Evolutionary conservation across 2,888 invertebrate species (phyloP).

Genomic region (Embidobia sp.): DNA sequence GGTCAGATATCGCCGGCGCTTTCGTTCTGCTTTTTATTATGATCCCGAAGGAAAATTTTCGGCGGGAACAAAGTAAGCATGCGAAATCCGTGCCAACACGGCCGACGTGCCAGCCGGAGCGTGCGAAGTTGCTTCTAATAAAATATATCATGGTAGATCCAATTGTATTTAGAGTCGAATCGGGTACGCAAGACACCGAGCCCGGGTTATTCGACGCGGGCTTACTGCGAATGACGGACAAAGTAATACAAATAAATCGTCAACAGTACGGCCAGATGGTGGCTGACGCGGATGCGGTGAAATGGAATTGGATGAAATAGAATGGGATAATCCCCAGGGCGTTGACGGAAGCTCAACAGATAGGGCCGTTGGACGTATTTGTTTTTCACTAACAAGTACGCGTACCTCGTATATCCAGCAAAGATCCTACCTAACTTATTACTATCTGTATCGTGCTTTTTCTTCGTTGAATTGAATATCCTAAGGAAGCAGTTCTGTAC

Average conservation of each 20-base stretch:
- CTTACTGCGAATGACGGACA: constrained; percentile 68
- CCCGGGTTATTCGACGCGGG: constrained; percentile 58
- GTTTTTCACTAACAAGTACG: constrained; percentile 75
- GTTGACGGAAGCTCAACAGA: constrained; percentile 70
- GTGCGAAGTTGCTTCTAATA: constrained; percentile 52
- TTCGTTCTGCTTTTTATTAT: constrained; percentile 32
- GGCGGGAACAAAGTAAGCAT: constrained; percentile 25
- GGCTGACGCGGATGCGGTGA: constrained; percentile 71
- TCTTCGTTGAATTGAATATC: constrained; percentile 48
- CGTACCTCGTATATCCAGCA: constrained; percentile 50
- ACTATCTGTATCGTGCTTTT: constrained; percentile 34
- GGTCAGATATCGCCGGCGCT: constrained; percentile 1
- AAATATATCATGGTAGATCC: constrained; percentile 64
- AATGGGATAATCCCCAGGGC: constrained; percentile 74
- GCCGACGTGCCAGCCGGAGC: constrained; percentile 21
- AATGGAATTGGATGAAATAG: constrained; percentile 69
- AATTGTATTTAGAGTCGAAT: constrained; percentile 61
- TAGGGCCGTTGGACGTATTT: constrained; percentile 72
- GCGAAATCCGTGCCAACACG: constrained; percentile 29
- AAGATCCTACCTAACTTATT: constrained; percentile 58
- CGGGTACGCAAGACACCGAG: constrained; percentile 54
- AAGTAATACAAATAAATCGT: constrained; percentile 76
- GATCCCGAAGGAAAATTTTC: constrained; percentile 17
- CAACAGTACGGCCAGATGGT: constrained; percentile 74
- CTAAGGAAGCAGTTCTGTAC: constrained; percentile 17